These are phyloP conservation scores for Hypsibius dujardini DNA, from an alignment of 1,140 invertebrate species.

Conservation along the genomic window DNA sequence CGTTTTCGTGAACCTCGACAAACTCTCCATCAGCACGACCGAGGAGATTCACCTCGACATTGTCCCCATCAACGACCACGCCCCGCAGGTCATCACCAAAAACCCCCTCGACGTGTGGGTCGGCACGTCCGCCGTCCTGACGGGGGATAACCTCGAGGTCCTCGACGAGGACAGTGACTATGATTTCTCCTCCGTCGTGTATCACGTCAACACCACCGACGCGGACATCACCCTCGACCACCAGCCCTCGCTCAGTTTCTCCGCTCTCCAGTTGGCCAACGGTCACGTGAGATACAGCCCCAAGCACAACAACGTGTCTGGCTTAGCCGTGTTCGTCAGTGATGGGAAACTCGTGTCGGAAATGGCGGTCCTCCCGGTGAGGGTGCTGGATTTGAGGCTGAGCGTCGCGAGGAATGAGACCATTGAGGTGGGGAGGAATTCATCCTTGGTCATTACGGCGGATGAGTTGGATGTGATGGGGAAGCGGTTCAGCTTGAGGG, in stretches of 20 bases:
- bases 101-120: constrained; percentile 1
- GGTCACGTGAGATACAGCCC: background rate
- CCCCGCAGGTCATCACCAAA: background rate
- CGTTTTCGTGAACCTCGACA: constrained; percentile 40
- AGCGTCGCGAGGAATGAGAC: background rate
- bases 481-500: background rate
- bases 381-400: background rate
- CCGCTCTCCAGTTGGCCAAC: background rate
- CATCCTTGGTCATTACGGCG: constrained; percentile 1
- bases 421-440: background rate
- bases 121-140: background rate
- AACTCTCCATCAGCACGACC: background rate
- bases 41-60: background rate
- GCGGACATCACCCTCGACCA: background rate
- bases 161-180: constrained; percentile 7
- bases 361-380: background rate
- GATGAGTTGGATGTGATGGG: background rate
- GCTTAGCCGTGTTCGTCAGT: background rate
- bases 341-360: constrained; percentile 3
- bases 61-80: constrained; percentile 6
- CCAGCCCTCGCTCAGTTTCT: background rate
- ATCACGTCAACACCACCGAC: background rate
- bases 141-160: background rate
- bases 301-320: background rate
- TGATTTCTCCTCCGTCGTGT: background rate